A percentile compares a stretch with the other conserved stretches of the same genome.
Evolutionary conservation across 2,888 invertebrate species (phyloP).

Genomic region (Drosophila ezoana): DNA sequence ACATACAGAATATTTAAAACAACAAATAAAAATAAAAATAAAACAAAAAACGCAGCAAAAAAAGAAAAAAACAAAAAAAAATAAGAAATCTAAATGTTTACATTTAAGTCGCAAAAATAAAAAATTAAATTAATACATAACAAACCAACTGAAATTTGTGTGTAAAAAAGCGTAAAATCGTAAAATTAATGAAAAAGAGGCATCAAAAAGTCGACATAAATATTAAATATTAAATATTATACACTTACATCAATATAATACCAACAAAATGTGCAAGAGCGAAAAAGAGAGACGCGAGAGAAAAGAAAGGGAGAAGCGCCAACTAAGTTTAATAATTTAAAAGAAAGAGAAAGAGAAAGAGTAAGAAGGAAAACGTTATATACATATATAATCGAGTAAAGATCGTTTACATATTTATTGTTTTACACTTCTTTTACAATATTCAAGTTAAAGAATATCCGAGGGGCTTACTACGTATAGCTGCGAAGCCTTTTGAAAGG

Average conservation of each 20-base stretch:
- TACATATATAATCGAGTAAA: constrained; percentile 69
- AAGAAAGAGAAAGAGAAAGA: constrained; percentile 19
- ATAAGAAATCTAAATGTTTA: constrained; percentile 71
- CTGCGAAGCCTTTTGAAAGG: constrained; percentile 47
- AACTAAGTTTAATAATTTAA: constrained; percentile 68
- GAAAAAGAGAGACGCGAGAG: not conserved
- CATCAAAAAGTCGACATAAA: constrained; percentile 65
- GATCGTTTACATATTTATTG: constrained; percentile 61
- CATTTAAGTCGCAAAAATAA: constrained; percentile 65
- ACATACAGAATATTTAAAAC: constrained; percentile 28
- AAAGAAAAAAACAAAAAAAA: constrained; percentile 19
- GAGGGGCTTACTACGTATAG: constrained; percentile 37
- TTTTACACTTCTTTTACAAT: constrained; percentile 42
- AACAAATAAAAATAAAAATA: constrained; percentile 1
- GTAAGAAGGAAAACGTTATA: constrained; percentile 33
- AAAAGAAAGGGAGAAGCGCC: constrained; percentile 44
- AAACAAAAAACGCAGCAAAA: constrained; percentile 44
- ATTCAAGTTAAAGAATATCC: constrained; percentile 39
- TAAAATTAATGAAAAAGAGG: constrained; percentile 66
- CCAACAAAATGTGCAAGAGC: constrained; percentile 54
- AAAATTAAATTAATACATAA: constrained; percentile 22
- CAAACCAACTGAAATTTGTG: constrained; percentile 75
- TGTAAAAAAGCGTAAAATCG: constrained; percentile 73
- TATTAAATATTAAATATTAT: constrained; percentile 69
- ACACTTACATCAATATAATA: constrained; percentile 50